Percentiles rank a stretch among this genome's conserved stretches.
Conservation (phyloP, 2,797 vertebrate species). For the Melanitta fusca region DNA sequence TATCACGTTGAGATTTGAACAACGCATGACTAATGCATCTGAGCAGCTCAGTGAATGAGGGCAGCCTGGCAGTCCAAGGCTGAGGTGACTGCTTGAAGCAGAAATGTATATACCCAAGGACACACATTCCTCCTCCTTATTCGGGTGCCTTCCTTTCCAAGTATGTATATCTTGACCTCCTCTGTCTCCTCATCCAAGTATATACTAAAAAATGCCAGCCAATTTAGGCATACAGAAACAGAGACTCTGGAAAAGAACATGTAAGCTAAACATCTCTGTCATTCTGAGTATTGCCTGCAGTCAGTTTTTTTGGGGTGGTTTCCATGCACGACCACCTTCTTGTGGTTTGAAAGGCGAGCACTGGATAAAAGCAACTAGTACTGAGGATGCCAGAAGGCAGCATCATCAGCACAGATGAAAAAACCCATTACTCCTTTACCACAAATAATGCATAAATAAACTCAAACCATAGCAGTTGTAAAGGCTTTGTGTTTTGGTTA, state of each 20-base stretch:
- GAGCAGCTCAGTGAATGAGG: background rate
- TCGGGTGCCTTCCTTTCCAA: background rate
- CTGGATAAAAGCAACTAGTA: constrained; percentile 26
- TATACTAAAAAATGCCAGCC: background rate
- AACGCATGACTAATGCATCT: background rate
- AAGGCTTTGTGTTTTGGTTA: constrained; percentile 21
- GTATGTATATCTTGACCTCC: background rate
- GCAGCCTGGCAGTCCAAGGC: background rate
- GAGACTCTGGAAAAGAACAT: background rate
- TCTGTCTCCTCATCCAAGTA: background rate
- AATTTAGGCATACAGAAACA: background rate
- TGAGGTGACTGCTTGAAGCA: background rate
- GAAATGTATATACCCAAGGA: background rate
- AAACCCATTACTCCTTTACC: constrained; percentile 40
- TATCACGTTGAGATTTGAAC: constrained; percentile 31
- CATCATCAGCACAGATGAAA: constrained; percentile 26
- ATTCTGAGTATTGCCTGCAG: constrained; percentile 32
- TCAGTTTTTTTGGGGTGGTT: background rate
- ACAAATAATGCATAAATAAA: constrained; percentile 58
- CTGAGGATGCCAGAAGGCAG: constrained; percentile 23
- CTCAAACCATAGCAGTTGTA: constrained; percentile 27
- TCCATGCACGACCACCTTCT: constrained; percentile 37
- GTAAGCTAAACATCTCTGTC: constrained; percentile 43
- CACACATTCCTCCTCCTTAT: background rate
- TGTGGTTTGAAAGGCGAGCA: constrained; percentile 45